A percentile compares a stretch with the other conserved stretches of the same genome.
phyloP scores from a whole-genome alignment of 2,888 invertebrate genomes.

The Mactromeris polynyma region DNA sequence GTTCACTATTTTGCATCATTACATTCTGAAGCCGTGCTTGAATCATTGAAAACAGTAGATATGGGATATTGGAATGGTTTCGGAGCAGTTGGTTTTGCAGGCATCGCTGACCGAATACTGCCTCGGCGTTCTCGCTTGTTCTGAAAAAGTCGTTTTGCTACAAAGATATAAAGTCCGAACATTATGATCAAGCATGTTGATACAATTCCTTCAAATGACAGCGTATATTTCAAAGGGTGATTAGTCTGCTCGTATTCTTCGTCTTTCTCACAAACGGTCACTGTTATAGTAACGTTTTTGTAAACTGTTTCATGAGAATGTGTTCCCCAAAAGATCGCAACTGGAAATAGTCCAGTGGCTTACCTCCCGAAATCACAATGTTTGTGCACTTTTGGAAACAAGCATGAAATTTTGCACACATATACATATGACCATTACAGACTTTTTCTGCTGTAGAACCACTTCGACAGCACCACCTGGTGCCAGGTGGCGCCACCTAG shows the following conservation, averaged over 20 bases:
- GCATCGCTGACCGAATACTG: not conserved
- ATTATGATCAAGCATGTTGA: slow-evolving; percentile 41
- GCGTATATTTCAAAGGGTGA: slow-evolving; percentile 40
- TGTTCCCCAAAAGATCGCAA: slow-evolving; percentile 59
- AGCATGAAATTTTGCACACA: no score
- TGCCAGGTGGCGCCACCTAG: no score
- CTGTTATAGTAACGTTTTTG: slow-evolving; percentile 29
- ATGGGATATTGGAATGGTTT: not conserved
- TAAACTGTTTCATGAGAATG: slow-evolving; percentile 6
- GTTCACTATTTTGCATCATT: not conserved
- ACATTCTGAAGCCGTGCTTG: not conserved
- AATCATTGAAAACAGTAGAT: not conserved
- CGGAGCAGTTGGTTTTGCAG: not conserved
- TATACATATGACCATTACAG: no score
- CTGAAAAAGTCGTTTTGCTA: slow-evolving; percentile 39
- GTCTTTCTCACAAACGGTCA: slow-evolving; percentile 61
- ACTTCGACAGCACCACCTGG: no score
- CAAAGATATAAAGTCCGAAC: slow-evolving; percentile 54
- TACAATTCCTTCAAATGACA: slow-evolving; percentile 28
- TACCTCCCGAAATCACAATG: no score
- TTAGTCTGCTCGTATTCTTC: slow-evolving; percentile 20
- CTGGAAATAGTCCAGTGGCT: no score
- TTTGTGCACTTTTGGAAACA: no score
- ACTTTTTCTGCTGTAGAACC: no score
- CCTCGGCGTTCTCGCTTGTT: not conserved